Evolutionary conservation across 1,140 invertebrate species (phyloP), one percentile per base, ranked within the genome.

Genomic region (Megalonaias nervosa): DNA sequence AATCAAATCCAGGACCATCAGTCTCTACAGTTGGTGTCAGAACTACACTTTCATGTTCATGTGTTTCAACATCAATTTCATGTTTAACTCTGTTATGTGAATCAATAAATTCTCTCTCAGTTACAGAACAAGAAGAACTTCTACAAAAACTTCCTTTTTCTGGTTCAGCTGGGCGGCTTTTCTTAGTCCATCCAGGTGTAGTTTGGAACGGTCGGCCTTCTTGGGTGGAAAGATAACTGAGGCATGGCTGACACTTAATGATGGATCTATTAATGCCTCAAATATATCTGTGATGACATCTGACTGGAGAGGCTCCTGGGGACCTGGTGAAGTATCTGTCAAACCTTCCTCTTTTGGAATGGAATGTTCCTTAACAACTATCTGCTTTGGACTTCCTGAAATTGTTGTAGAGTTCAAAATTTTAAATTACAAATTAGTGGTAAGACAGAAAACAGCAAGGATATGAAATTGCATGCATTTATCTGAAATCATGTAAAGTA

Each of bases 241-340:
- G 1, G 4, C 23, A 23, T 1, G 6, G 26, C 1, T 26, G 31
- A 26, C n/a, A 9, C 21, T 72, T 19, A 48, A 23, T n/a, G 48
- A 48, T 13, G 75, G 75, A 57, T 77, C 67, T 55, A 77, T 77
- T 19, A 77, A 59, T 58, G 48, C 60, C 21, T 55, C 75, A 60
- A 77, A 77, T n/a, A 71, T 11, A n/a, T 62, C 69, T 14, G 75
- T 77, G n/a, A 77, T 71, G 9, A 61, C 31, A 19, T 31, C 13
- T 9, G 19, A 19, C 60, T 62, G 60, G 9, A 0, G 19, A 23
- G 60, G 9, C 19, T 23, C 11, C 6, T 62, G 11, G 60, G 11
- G 60, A 5, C 60, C 19, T 23, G 11, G 12, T 19, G 60, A 0
- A 62, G 60, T 19, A 23, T 62, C 23, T 62, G 60, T 62, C 23